Evolutionary conservation across 2,113 vertebrate species (phyloP).

Genomic region (Myanophis thanlyinensis): DNA sequence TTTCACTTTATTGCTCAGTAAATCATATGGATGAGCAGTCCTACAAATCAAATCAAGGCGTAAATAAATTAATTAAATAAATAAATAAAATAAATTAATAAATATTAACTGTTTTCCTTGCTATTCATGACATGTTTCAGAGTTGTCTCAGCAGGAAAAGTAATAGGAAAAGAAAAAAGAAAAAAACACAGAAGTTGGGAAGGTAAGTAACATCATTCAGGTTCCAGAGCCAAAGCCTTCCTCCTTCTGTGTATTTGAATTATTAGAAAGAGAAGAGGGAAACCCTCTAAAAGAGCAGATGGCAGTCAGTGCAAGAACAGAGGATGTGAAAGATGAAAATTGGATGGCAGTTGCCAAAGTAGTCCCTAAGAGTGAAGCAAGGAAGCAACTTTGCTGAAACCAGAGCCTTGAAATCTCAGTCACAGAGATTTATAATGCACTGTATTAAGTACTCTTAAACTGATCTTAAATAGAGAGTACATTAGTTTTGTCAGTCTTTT

Average conservation of each 20-base stretch:
- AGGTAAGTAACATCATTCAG: slow-evolving; percentile 17
- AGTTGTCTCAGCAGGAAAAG: slow-evolving; percentile 1
- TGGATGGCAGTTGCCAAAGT: not conserved
- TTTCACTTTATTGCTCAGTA: not conserved
- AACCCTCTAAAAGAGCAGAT: not conserved
- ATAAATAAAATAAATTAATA: not conserved
- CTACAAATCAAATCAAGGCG: not conserved
- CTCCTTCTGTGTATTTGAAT: not conserved
- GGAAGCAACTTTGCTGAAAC: not conserved
- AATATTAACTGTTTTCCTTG: not conserved
- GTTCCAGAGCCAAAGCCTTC: slow-evolving; percentile 17
- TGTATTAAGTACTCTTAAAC: slow-evolving; percentile 22
- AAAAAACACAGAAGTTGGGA: slow-evolving; percentile 20
- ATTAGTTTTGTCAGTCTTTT: slow-evolving; percentile 36
- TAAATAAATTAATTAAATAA: no score
- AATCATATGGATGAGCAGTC: not conserved
- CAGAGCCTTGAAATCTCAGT: not conserved
- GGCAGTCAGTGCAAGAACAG: not conserved
- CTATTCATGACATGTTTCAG: not conserved
- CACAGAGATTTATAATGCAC: slow-evolving; percentile 33
- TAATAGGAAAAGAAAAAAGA: not conserved
- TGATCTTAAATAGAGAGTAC: slow-evolving; percentile 21
- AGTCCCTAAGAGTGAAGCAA: slow-evolving; percentile 1
- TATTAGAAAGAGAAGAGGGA: slow-evolving; percentile 7
- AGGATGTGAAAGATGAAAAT: slow-evolving; percentile 34